A percentile compares a stretch with the other conserved stretches of the same genome.
These are phyloP conservation scores for Agrotis exclamationis DNA, from an alignment of 2,888 invertebrate genomes.

Conservation along the genomic window DNA sequence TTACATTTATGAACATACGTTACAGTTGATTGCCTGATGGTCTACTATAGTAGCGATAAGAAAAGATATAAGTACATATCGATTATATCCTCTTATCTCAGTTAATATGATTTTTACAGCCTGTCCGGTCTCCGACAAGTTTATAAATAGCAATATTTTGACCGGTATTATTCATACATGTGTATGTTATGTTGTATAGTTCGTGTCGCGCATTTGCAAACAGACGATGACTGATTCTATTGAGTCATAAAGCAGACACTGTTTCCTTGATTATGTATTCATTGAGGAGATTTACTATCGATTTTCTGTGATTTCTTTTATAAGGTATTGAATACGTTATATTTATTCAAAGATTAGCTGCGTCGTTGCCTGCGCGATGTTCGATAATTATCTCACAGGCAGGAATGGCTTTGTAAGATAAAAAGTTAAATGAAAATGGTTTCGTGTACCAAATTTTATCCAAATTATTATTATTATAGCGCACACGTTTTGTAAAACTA, in stretches of 20 bases:
- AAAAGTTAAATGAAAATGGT: no score
- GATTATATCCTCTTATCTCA: background rate
- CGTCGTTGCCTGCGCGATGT: no score
- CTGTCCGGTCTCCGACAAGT: background rate
- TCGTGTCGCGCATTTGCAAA: constrained; percentile 42
- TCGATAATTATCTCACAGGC: no score
- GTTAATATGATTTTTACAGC: background rate
- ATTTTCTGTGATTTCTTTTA: constrained; percentile 5
- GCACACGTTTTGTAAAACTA: no score
- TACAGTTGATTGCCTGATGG: no score
- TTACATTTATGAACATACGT: no score
- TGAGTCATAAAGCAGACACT: constrained; percentile 34
- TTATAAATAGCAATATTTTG: constrained; percentile 17
- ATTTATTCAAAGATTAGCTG: background rate
- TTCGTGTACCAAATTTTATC: no score
- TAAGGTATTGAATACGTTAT: background rate
- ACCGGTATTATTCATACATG: constrained; percentile 29
- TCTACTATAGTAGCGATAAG: background rate
- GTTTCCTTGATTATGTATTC: constrained; percentile 35
- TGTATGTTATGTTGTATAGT: constrained; percentile 20
- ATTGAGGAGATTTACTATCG: constrained; percentile 8
- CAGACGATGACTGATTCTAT: constrained; percentile 15
- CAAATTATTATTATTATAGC: no score
- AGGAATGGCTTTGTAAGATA: no score
- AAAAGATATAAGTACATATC: no score